Conservation (phyloP, 53 echinoderm and acorn worm genomes). For the Arbacia lixula region DNA sequence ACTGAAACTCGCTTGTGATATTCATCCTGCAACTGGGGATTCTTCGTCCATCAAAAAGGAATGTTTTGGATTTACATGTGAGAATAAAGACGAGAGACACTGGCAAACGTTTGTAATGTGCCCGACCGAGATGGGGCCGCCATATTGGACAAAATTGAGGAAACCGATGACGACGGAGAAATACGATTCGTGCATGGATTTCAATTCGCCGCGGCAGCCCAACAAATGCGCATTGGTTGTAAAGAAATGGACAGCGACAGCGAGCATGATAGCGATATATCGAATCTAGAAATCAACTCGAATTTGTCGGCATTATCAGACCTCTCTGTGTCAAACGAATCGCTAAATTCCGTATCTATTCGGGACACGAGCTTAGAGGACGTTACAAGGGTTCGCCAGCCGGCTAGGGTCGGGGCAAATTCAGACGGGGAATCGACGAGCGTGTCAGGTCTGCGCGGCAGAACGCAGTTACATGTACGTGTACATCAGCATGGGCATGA, state of each 20-base stretch:
- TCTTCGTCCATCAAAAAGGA: not conserved
- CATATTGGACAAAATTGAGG: slow-evolving; percentile 23
- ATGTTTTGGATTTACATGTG: slow-evolving; percentile 43
- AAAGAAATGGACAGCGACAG: slow-evolving; percentile 22
- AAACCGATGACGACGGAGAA: not conserved
- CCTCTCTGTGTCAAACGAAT: slow-evolving; percentile 35
- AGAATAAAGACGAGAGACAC: slow-evolving; percentile 23
- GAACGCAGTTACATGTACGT: not conserved
- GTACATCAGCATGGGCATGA: too few species aligned
- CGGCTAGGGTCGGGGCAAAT: slow-evolving; percentile 46
- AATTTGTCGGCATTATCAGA: slow-evolving; percentile 51
- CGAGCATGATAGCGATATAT: slow-evolving; percentile 32
- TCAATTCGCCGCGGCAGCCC: slow-evolving; percentile 46
- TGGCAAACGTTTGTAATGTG: slow-evolving; percentile 40
- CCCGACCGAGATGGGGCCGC: slow-evolving; percentile 36
- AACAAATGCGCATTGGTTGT: slow-evolving; percentile 12
- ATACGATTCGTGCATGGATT: slow-evolving; percentile 51
- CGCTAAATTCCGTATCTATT: slow-evolving; percentile 35
- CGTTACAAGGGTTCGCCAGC: not conserved
- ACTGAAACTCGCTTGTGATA: not conserved
- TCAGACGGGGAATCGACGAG: slow-evolving; percentile 31
- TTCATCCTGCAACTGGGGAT: not conserved
- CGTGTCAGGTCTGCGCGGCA: not conserved
- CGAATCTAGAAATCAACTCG: slow-evolving; percentile 52
- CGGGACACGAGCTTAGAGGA: slow-evolving; percentile 3